Base-by-base conservation (phyloP, 1,140 invertebrate species). In the Idris sp. region DNA sequence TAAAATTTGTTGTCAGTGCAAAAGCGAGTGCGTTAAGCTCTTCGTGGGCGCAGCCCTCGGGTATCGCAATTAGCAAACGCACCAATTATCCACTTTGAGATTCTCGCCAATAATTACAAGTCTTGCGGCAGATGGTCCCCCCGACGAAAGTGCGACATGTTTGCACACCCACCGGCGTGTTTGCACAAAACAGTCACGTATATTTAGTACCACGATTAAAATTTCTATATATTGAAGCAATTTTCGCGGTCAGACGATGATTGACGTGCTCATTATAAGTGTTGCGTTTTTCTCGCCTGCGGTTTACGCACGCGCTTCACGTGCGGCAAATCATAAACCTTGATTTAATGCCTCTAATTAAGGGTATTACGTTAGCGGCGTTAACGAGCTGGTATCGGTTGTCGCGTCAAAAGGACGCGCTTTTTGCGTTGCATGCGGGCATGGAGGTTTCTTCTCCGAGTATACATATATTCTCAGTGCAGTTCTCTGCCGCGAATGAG, bases 31-130 rank as follows among this genome's bases (percentile, higher is more conserved):
- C 33, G 36, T 41, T 51, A 51, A 62, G 43, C 5, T 67, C 22
- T 5, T 48, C 49, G 48, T 72, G 62, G 56, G 67, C 58, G 67
- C 72, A 58, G 14, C 51, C 36, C 48, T 31, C 38, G 46, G 72
- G 72, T 64, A 73, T 78, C 51, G 64, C 73, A 77, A 78, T 76
- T 76, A 78, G 67, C 74, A 77, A 72, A 76, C 72, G 74, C 62
- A 69, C 69, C 76, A 79, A 77, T 81, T 79, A 79, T 77, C 69
- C 61, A 78, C 68, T 75, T 74, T 58, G 49, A 68, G 65, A 41
- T 78, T 76, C 74, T 76, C 71, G 64, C 69, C 54, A 78, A 78
- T 79, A 79, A 79, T 79, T 79, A 69, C 73, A 54, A 65, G 75
- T 68, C 62, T 49, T 67, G 53, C 46, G 41, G 65, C 49, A 51